phyloP scores from a whole-genome alignment of 1,140 invertebrate genomes.

The Phymorhynchus buccinoides region DNA sequence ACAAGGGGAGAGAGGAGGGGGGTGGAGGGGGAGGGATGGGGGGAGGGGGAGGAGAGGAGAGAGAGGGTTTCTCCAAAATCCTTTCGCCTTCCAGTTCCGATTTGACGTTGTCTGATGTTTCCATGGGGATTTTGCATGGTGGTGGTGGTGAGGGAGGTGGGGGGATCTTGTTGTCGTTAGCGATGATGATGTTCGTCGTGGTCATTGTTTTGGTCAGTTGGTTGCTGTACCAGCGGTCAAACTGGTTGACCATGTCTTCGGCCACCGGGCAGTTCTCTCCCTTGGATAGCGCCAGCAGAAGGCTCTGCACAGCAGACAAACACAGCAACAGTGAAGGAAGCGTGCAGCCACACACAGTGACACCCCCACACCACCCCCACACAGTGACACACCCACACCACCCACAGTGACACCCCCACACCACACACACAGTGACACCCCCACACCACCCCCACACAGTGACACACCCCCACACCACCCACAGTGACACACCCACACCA shows the following conservation, averaged over 20 bases:
- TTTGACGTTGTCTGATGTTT: slow-evolving; percentile 21
- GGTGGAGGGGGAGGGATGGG: too few relatives aligned
- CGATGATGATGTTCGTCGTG: too few relatives aligned
- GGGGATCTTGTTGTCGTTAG: slow-evolving; percentile 34
- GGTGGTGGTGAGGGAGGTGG: not conserved
- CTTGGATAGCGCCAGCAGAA: slow-evolving; percentile 61
- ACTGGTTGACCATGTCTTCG: slow-evolving; percentile 69
- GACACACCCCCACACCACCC: too few relatives aligned
- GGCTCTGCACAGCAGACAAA: slow-evolving; percentile 52
- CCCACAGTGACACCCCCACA: too few relatives aligned
- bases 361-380: too few relatives aligned
- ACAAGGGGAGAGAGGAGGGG: slow-evolving; percentile 7
- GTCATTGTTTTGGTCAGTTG: slow-evolving; percentile 63
- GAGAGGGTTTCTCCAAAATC: too few relatives aligned
- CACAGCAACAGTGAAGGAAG: not conserved
- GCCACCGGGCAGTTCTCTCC: slow-evolving; percentile 64
- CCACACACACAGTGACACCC: too few relatives aligned
- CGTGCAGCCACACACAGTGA: too few relatives aligned
- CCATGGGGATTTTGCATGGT: not conserved
- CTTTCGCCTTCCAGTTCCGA: not conserved
- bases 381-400: too few relatives aligned
- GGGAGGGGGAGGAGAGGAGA: not conserved
- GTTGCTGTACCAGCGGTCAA: slow-evolving; percentile 74
- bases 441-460: too few relatives aligned
- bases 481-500: too few relatives aligned